Percentiles rank a stretch among this genome's conserved stretches.
phyloP scores from a whole-genome alignment of 2,888 invertebrate genomes.

The Cylloceria caligata region DNA sequence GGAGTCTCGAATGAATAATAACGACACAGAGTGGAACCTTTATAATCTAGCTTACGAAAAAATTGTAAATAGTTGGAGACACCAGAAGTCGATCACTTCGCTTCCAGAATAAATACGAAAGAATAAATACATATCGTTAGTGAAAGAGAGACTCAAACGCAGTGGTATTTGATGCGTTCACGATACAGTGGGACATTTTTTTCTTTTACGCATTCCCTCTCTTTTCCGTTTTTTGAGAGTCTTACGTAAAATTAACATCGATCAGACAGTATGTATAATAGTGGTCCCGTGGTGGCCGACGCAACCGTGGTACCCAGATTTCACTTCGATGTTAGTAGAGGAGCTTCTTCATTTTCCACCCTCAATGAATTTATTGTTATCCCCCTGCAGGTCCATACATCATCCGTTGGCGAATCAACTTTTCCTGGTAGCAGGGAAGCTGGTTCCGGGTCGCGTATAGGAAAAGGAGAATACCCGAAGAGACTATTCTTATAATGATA shows the following conservation, averaged over 20 bases:
- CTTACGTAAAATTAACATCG: conserved; percentile 47
- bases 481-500: no score
- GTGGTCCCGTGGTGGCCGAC: conserved; percentile 51
- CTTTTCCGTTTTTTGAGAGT: conserved; percentile 48
- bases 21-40: conserved; percentile 68
- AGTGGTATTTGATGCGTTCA: conserved; percentile 73
- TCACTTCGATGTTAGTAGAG: conserved; percentile 17
- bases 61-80: conserved; percentile 36
- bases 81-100: conserved; percentile 72
- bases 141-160: conserved; percentile 72
- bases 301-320: conserved; percentile 57
- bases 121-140: conserved; percentile 71
- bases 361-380: conserved; percentile 23
- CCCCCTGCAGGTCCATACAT: conserved; percentile 49
- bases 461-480: no score
- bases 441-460: no score
- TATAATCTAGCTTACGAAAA: conserved; percentile 29
- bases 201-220: conserved; percentile 55
- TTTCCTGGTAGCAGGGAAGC: conserved; percentile 75
- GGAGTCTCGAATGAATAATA: conserved; percentile 69
- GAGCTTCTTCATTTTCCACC: conserved; percentile 20
- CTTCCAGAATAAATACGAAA: conserved; percentile 71
- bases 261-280: conserved; percentile 45
- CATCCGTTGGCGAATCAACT: conserved; percentile 71
- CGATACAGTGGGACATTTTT: conserved; percentile 58